Base-by-base conservation (phyloP, 2,888 invertebrate genomes). In the Anagyrus pseudococci region DNA sequence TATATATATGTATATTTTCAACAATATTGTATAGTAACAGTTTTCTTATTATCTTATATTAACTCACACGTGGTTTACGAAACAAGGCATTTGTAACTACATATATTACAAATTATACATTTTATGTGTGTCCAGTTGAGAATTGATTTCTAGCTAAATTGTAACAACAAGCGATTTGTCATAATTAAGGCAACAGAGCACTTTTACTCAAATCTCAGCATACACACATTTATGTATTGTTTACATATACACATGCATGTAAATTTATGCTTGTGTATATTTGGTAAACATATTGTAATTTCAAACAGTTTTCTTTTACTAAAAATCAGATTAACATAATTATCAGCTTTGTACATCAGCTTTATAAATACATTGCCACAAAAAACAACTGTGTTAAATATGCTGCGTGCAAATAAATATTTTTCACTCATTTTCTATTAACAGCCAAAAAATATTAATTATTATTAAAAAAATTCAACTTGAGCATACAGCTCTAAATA, bases 1-100 rank as follows among this genome's bases (percentile, higher is more conserved):
- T 37, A 13, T 25, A 29, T 25, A 4, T 60, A 64, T 68, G 69
- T 67, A 70, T 68, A 70, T 68, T 67, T 69, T 71, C 69, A 73
- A 73, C 71, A 71, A 68, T 67, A 58, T 66, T 62, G 52, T 64
- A 67, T 67, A 70, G 67, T 69, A 72, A 71, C 69, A 72, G 61
- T 70, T 66, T 67, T 62, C 59, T 66, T 37, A n/a, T n/a, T n/a
- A 37, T 37, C 33, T 37, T 62, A 66, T 60, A 67, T 61, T 65
- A 62, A 67, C 46, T 67, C 65, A 68, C 61, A 66, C 54, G 53
- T 67, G 63, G 56, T 66, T 64, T 65, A 68, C 53, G 67, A 68
- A 67, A 67, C 68, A 64, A 67, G 65, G 67, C 62, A 65, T 61
- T 65, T 68, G 53, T 61, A 66, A 60, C 62, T 68, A 63, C 67